Base-by-base conservation (phyloP, 2,797 vertebrate genomes). In the Scolopax bukidnonensis region DNA sequence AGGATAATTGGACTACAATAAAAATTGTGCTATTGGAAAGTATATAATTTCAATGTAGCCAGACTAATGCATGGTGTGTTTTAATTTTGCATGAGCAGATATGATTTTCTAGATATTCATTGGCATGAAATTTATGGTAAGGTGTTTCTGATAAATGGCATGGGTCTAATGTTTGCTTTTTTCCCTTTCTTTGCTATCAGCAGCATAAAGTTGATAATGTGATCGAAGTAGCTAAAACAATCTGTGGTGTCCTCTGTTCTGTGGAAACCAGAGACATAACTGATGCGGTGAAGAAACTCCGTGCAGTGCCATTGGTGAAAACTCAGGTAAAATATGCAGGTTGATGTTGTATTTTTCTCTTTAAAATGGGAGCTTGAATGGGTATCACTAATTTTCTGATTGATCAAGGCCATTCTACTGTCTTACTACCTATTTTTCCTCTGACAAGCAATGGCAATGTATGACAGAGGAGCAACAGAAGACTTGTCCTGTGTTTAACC, bases 201-300 rank as follows among this genome's bases (percentile, higher is more conserved):
- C 88, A 98, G 97, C 65, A 94, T 75, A 12, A 74, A 16, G 61
- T 95, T 70, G 80, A 84, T 30, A 60, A 81, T 2, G 80, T 98
- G 59, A 81, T 93, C 50, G 96, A 97, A 80, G 97, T 54, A 59
- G 90, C 97, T 53, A 98, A 97, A 96, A 94, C 95, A 81, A 95
- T 98, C 91, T 98, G 98, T 90, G 85, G 96, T 30, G 24, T 98
- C 59, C 96, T 98, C 8, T 88, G 96, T 5, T 96, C 65, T 50
- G 96, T 98, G 90, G 97, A 98, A 96, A 98, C 96, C 36, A 96
- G 91, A 87, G 95, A 94, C 43, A 94, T 98, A 21, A 96, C 91
- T 33, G 92, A 96, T 54, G 96, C 98, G 36, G 33, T 97, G 61
- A 60, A 75, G 57, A 94, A 96, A 36, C 95, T 98, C 53, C 65